Base-by-base conservation (phyloP, 1,140 invertebrate genomes). In the Acromyrmex charruanus region DNA sequence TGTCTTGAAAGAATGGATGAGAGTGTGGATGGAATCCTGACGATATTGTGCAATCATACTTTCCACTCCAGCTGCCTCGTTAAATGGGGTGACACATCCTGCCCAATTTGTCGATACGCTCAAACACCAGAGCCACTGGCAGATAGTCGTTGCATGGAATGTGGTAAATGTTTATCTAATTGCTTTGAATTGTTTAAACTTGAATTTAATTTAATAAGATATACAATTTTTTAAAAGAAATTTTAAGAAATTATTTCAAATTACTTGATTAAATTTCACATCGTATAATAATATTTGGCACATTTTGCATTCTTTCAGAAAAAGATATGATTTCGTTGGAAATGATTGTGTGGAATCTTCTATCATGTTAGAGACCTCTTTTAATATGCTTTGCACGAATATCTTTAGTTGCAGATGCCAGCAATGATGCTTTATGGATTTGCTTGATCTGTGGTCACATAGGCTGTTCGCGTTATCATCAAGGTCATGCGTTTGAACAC, bases 361-460 rank as follows among this genome's bases (percentile, higher is more conserved):
- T 53, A 39, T 68, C 10, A 63, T 28, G 18, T 77, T 25, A 61
- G 12, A 69, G 25, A 66, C 77, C 66, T 63, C 10, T 81, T 88
- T 55, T 65, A 77, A 68, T 28, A 35, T 9, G 16, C 7, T 84
- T 66, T 55, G 7, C 18, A 77, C 77, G 39, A n/a, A 85, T 39
- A 55, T 81, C 77, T 79, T 85, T 53, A 94, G 94, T 89, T 93
- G 92, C 92, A 81, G 96, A 95, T 74, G 93, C 97, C 88, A 92
- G 96, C 96, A 95, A 93, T 0, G 97, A 99, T 94, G 98, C 98
- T 87, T 95, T 99, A 0, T 99, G 99, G 99, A 99, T 99, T 89
- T 99, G 99, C 95, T 95, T 99, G 21, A 99, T 99, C 87, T 99
- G 99, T 95, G 99, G 99, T 16, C 98, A 99, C 95, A 97, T 99